Base-by-base conservation (phyloP, 1,140 invertebrate genomes). In the Batillaria attramentaria region DNA sequence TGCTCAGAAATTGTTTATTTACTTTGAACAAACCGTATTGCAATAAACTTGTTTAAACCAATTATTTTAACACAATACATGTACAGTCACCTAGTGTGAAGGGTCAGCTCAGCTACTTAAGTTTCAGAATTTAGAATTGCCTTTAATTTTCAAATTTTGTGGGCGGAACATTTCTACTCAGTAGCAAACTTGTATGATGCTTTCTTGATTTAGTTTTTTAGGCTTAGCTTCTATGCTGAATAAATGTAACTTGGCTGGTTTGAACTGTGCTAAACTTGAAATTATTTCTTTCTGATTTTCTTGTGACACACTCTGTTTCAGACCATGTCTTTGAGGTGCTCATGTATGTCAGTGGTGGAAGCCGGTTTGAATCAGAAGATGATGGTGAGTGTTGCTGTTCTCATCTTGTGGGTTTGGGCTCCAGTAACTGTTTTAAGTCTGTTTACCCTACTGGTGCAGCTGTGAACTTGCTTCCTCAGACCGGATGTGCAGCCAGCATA, bases 321-420 rank as follows among this genome's bases (percentile, higher is more conserved):
- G 83, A 84, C 73, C 83, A 84, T 79, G 81, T 84, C 3, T 84
- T 83, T 84, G 83, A 84, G 57, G 81, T 81, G 37, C 65, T 84
- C 39, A 73, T 77, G 68, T 81, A 35, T 46, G 62, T 83, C 28
- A 60, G 66, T 75, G 65, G 66, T 46, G 79, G 81, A 31, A 69
- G 77, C 20, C 68, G 65, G 37, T 84, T 79, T 81, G 81, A 83
- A 20, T 31, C 57, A 50, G 81, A 82, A 28, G n/a, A 82, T 33
- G 43, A 74, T 50, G 81, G 83, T 82, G 65, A 50, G 73, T 66
- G 18, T 31, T 18, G 24, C 43, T n/a, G 18, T 31, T 69, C 43
- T 28, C 1, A 31, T 60, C 37, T 62, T 70, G 37, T 8, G 46
- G 33, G 24, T 2, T 70, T 42, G 33, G 10, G n/a, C 16, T 68